A percentile compares a stretch with the other conserved stretches of the same genome.
phyloP scores from a whole-genome alignment of 2,797 vertebrate species.

The Danio tinwini region DNA sequence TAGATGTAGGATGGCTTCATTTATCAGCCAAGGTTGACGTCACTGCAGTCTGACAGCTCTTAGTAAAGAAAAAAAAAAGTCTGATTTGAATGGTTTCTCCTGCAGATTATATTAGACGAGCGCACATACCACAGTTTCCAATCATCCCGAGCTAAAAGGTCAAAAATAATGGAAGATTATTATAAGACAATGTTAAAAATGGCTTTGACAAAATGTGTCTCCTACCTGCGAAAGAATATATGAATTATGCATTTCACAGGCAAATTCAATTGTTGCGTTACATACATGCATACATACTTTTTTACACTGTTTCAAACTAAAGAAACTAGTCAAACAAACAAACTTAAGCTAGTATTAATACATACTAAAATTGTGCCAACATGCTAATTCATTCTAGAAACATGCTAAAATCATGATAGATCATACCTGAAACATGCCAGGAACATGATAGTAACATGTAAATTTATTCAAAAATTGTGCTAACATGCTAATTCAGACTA shows the following conservation, averaged over 20 bases:
- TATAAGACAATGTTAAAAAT: conserved; percentile 16
- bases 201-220: conserved; percentile 19
- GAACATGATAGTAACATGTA: too few species aligned
- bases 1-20: conserved; percentile 31
- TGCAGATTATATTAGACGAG: conserved; percentile 33
- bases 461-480: too few species aligned
- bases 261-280: background rate
- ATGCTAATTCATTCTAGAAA: too few species aligned
- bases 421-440: too few species aligned
- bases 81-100: conserved; percentile 40
- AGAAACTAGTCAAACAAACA: too few species aligned
- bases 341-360: too few species aligned
- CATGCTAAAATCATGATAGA: too few species aligned
- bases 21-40: background rate
- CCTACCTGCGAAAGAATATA: conserved; percentile 7
- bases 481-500: too few species aligned
- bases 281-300: too few species aligned
- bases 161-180: conserved; percentile 54
- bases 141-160: conserved; percentile 37
- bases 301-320: too few species aligned
- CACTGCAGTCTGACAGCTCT: conserved; percentile 20
- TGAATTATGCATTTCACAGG: background rate
- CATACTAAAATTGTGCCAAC: too few species aligned
- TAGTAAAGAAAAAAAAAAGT: conserved; percentile 18
- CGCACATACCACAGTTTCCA: conserved; percentile 13